Base-by-base conservation (phyloP, 2,113 vertebrate species). In the cat (Felis catus) region DNA sequence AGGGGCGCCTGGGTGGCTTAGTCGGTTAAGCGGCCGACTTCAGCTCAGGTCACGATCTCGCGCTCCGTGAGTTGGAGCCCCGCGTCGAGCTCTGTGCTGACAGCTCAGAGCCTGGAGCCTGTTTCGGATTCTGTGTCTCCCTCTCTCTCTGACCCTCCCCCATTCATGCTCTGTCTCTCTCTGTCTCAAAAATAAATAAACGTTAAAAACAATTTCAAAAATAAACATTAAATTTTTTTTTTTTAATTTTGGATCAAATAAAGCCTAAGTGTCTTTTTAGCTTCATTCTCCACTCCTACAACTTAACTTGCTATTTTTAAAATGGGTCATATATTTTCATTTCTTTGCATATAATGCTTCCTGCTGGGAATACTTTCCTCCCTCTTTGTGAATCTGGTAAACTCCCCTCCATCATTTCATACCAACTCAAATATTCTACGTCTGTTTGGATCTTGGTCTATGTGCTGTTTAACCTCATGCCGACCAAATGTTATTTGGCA, bases 321-420 rank as follows among this genome's bases (percentile, higher is more conserved):
- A 94, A 70, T 41, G 78, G n/a, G 23, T 81, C 79, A 82, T 63
- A 48, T 65, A 79, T 83, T 79, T 95, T 88, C 48, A 84, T 88
- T 81, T 94, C 66, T 93, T 73, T 83, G n/a, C 23, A 84, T 45
- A 53, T 78, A 76, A 71, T 41, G n/a, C 8, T 96, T 94, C 82
- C 25, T 91, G n/a, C 68, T 70, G 39, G 18, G 23, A 89, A 73
- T 66, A 39, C 15, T 83, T 82, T 51, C 80, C 61, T 68, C 18
- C 11, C 15, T 5, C 21, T 78, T 71, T 79, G 41, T n/a, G 19
- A 70, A 1, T 14, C n/a, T 71, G 23, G 39, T 74, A 92, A 95
- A 78, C 19, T 89, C n/a, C n/a, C 45, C 23, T 74, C 51, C 93
- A 80, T 10, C n/a, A 78, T 86, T 93, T 85, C 25, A 63, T 0